Conservation (phyloP, 2,113 vertebrate species). For the Nymphicus hollandicus region DNA sequence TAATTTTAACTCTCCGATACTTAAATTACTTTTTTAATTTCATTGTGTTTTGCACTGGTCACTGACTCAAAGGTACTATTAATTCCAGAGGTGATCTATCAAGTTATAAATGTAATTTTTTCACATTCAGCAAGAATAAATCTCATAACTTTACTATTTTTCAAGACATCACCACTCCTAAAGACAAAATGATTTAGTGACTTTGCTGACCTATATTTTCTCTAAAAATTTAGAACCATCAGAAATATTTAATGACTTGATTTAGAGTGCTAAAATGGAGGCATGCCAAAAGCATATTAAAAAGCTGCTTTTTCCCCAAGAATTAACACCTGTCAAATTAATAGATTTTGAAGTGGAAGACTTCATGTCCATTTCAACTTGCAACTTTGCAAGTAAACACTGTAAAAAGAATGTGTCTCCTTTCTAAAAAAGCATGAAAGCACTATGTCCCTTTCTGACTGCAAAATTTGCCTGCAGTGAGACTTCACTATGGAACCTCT, state of each 20-base stretch:
- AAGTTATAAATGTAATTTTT: neutral
- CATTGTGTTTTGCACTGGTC: neutral
- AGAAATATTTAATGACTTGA: conserved; percentile 28
- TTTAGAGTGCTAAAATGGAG: conserved; percentile 13
- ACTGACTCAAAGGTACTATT: neutral
- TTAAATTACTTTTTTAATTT: neutral
- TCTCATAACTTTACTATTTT: neutral
- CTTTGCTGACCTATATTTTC: conserved; percentile 3
- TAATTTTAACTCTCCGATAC: neutral
- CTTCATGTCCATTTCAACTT: neutral
- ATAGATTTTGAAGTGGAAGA: neutral
- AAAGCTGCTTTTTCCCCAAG: neutral
- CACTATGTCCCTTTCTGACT: neutral
- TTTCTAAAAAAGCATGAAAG: neutral
- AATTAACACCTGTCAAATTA: neutral
- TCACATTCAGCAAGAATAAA: neutral
- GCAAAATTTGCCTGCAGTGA: neutral
- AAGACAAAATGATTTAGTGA: neutral
- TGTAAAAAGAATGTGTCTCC: neutral
- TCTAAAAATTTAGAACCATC: neutral
- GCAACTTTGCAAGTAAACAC: neutral
- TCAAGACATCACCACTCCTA: neutral
- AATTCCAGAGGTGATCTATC: neutral
- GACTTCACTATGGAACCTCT: neutral
- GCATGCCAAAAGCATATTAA: neutral